phyloP scores from a whole-genome alignment of 2,797 vertebrate species.

The Chromobotia macracanthus region DNA sequence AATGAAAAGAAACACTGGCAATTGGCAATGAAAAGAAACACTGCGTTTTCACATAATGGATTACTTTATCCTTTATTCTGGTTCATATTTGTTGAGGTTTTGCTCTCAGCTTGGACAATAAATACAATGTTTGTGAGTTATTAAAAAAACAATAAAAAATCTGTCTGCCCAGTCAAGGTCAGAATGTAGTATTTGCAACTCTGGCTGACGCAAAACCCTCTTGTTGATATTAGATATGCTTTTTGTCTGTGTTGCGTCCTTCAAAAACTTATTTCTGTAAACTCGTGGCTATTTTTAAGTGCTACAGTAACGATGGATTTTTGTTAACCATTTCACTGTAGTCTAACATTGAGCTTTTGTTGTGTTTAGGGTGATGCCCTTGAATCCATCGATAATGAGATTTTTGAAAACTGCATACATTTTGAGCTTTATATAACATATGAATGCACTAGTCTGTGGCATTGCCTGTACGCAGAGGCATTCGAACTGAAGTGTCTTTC shows the following conservation, averaged over 20 bases:
- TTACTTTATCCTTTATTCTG: constrained; percentile 19
- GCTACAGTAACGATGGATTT: constrained; percentile 7
- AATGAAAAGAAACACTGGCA: constrained; percentile 55
- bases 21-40: constrained; percentile 57
- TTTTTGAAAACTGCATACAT: constrained; percentile 13
- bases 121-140: constrained; percentile 35
- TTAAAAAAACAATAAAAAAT: constrained; percentile 4
- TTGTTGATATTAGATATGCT: constrained; percentile 49
- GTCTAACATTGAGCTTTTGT: constrained; percentile 37
- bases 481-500: constrained; percentile 54
- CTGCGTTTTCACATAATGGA: constrained; percentile 49
- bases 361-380: not conserved
- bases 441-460: constrained; percentile 27
- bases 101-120: constrained; percentile 37
- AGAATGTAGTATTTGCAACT: constrained; percentile 36
- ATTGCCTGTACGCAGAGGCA: constrained; percentile 16
- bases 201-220: constrained; percentile 28
- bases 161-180: constrained; percentile 38
- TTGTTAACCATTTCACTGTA: not conserved
- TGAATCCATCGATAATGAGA: not conserved
- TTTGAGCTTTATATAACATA: constrained; percentile 32
- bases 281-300: constrained; percentile 22
- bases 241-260: constrained; percentile 47
- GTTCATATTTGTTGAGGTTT: constrained; percentile 35
- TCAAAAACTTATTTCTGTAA: constrained; percentile 18